Percentiles rank a stretch among this genome's conserved stretches.
These are phyloP conservation scores for Gryllus longicercus DNA, from an alignment of 2,888 invertebrate genomes.

Conservation along the genomic window DNA sequence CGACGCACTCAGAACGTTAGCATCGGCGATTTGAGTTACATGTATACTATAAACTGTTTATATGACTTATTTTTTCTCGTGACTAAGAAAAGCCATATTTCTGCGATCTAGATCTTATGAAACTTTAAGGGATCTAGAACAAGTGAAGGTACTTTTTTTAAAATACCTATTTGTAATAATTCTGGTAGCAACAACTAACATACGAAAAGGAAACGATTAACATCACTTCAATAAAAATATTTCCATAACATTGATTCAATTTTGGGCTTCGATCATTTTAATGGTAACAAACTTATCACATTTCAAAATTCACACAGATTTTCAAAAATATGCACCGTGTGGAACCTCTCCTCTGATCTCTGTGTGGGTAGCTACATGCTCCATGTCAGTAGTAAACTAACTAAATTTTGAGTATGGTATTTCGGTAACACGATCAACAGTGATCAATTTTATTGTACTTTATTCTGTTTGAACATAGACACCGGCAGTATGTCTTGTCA, in stretches of 20 bases:
- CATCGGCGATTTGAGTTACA: too few species aligned
- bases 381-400: neutral
- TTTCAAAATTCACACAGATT: neutral
- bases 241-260: neutral
- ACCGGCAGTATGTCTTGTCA: neutral
- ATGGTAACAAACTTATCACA: neutral
- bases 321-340: neutral
- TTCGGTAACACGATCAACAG: neutral
- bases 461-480: neutral
- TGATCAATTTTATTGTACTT: constrained; percentile 7
- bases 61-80: too few species aligned
- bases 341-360: neutral
- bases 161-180: neutral
- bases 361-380: neutral
- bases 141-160: neutral
- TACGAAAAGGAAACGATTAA: neutral
- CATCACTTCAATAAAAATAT: constrained; percentile 17
- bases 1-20: too few species aligned
- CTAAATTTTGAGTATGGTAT: neutral
- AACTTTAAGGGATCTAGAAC: neutral
- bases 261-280: constrained; percentile 2
- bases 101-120: too few species aligned
- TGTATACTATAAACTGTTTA: too few species aligned
- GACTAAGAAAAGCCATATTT: too few species aligned
- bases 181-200: neutral